Base-by-base conservation (phyloP, 1,140 invertebrate genomes). In the Ceratina calcarata region DNA sequence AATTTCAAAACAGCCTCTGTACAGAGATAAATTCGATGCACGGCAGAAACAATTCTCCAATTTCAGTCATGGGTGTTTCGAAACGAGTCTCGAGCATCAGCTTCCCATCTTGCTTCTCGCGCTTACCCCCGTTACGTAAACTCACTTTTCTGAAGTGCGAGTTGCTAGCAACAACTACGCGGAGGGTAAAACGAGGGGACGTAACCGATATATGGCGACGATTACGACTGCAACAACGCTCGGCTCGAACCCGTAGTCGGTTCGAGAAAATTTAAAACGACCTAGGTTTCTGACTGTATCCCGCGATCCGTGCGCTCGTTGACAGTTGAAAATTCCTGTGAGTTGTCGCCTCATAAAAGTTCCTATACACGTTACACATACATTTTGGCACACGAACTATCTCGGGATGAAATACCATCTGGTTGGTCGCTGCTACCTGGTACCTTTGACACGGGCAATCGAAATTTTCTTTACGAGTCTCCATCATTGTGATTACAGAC, bases 301-400 rank as follows among this genome's bases (percentile, higher is more conserved):
- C 20, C 49, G 22, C 49, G 58, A 62, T 61, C 57, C 58, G 20
- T 4, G 32, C 18, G 16, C 15, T 55, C 45, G 67, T 55, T 37
- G 61, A 79, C 77, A 57, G 77, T 73, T 72, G 70, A 22, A 15
- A 64, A 79, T 73, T 79, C 37, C 53, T 18, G 16, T 12, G n/a
- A 73, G 69, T 65, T 60, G 60, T 18, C 60, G 27, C 51, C 37
- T 61, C 37, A 66, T 79, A 79, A 80, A 80, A 65, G 62, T 75
- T 74, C 74, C 55, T 58, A 22, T 45, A 45, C 37, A 45, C 37
- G 37, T n/a, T 0, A 45, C 37, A 45, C 10, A 45, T 45, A 45
- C 37, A 45, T 10, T 12, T 13, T 32, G 22, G 55, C 24, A n/a
- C 32, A n/a, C 6, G 53, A 22, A 60, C 20, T 45, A 13, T 24